Conservation (phyloP, 2,888 invertebrate species). For the Agrochola litura region DNA sequence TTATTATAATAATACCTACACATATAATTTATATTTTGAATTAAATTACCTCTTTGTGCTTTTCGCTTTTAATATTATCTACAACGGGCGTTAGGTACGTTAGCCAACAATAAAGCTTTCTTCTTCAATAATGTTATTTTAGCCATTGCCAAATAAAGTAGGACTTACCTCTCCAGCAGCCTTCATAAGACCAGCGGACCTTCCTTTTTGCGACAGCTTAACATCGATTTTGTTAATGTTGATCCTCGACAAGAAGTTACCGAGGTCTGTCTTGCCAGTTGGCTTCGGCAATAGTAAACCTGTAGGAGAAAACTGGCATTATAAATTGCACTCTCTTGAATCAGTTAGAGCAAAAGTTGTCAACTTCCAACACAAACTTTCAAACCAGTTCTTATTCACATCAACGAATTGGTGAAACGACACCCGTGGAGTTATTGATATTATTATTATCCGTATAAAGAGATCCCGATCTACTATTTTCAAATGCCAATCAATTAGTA, state of each 20-base stretch:
- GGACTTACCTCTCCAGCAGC: slow-evolving; percentile 79
- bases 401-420: not conserved
- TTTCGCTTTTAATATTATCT: not conserved
- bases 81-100: too few relatives aligned
- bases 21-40: too few relatives aligned
- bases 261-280: slow-evolving; percentile 90
- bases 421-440: not conserved
- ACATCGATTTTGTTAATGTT: slow-evolving; percentile 89
- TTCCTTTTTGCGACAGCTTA: slow-evolving; percentile 79
- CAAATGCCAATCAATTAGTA: too few relatives aligned
- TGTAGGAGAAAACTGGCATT: slow-evolving; percentile 60
- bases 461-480: not conserved
- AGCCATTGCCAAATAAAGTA: not conserved
- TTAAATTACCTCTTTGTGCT: not conserved
- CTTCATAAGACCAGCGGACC: slow-evolving; percentile 74
- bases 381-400: slow-evolving; percentile 17
- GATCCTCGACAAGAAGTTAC: slow-evolving; percentile 88
- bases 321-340: slow-evolving; percentile 1
- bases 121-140: not conserved
- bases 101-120: not conserved
- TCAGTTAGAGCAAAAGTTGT: not conserved
- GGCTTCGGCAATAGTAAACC: slow-evolving; percentile 92
- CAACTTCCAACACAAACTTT: not conserved
- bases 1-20: not conserved
- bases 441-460: not conserved